Percentiles rank a stretch among this genome's conserved stretches.
Conservation (phyloP, 2,888 invertebrate species). For the Aromia moschata region DNA sequence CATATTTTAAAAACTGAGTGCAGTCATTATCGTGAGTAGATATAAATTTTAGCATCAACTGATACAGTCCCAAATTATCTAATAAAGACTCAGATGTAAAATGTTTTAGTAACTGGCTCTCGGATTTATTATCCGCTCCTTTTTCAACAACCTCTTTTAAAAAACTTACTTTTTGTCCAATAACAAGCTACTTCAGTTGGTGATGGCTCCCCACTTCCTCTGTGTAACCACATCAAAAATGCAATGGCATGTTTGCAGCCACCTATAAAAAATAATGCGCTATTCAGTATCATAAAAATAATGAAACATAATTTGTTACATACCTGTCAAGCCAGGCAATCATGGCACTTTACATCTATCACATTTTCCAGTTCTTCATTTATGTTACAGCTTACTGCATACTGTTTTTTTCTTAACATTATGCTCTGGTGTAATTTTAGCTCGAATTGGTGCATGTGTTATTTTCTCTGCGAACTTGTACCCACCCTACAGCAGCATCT, state of each 20-base stretch:
- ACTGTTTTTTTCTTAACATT: background rate
- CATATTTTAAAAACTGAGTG: slow-evolving; percentile 14
- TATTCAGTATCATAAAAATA: background rate
- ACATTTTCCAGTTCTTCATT: background rate
- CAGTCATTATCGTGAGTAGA: background rate
- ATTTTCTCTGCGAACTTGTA: background rate
- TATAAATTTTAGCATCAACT: slow-evolving; percentile 12
- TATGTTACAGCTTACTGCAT: background rate
- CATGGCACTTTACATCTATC: background rate
- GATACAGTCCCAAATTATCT: background rate
- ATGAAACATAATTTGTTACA: background rate
- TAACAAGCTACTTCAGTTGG: slow-evolving; percentile 31
- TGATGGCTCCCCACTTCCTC: slow-evolving; percentile 40
- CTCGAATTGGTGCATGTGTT: background rate
- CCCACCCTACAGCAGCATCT: slow-evolving; percentile 3
- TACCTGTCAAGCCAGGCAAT: background rate
- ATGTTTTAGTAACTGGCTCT: slow-evolving; percentile 27
- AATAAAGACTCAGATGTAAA: background rate
- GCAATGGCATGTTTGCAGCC: slow-evolving; percentile 43
- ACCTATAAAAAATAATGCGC: slow-evolving; percentile 25
- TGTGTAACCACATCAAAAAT: slow-evolving; percentile 42
- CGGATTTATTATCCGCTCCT: slow-evolving; percentile 17
- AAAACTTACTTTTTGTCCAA: slow-evolving; percentile 26
- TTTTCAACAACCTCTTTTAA: slow-evolving; percentile 22
- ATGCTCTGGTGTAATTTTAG: background rate